These are phyloP conservation scores for Bellardia bayeri DNA, from an alignment of 2,888 invertebrate genomes.

Conservation along the genomic window DNA sequence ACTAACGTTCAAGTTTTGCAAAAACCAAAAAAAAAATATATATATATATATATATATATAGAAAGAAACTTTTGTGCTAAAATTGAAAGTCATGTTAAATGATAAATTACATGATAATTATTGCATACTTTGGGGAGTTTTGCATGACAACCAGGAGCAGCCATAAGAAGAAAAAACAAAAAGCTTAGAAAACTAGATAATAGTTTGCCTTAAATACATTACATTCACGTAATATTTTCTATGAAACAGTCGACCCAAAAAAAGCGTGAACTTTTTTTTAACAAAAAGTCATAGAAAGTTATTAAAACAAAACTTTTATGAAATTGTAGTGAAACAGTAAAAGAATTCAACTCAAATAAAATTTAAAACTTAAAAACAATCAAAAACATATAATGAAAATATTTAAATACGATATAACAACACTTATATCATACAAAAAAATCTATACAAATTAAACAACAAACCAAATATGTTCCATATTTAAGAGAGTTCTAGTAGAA, in stretches of 20 bases:
- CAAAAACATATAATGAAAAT: not conserved
- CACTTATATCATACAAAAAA: too few species aligned
- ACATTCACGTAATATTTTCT: too few species aligned
- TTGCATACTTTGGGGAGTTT: conserved; percentile 65
- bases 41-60: not conserved
- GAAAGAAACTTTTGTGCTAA: conserved; percentile 35
- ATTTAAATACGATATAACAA: too few species aligned
- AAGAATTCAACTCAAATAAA: not conserved
- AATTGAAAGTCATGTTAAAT: conserved; percentile 71
- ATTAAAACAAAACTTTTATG: not conserved
- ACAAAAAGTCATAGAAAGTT: conserved; percentile 43
- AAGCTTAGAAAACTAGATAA: conserved; percentile 29
- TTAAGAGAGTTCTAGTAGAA: too few species aligned
- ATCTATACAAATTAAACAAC: too few species aligned
- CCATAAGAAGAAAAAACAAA: not conserved
- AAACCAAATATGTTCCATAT: too few species aligned
- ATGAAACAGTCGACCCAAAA: not conserved
- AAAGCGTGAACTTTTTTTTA: conserved; percentile 4
- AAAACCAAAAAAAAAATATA: not conserved
- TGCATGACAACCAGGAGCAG: not conserved
- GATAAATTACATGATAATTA: conserved; percentile 73
- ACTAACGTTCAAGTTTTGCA: conserved; percentile 5
- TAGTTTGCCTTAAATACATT: conserved; percentile 13
- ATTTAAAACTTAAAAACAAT: not conserved
- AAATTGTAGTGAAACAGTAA: not conserved